Base-by-base conservation (phyloP, 2,113 vertebrate genomes). In the Vidua chalybeata region DNA sequence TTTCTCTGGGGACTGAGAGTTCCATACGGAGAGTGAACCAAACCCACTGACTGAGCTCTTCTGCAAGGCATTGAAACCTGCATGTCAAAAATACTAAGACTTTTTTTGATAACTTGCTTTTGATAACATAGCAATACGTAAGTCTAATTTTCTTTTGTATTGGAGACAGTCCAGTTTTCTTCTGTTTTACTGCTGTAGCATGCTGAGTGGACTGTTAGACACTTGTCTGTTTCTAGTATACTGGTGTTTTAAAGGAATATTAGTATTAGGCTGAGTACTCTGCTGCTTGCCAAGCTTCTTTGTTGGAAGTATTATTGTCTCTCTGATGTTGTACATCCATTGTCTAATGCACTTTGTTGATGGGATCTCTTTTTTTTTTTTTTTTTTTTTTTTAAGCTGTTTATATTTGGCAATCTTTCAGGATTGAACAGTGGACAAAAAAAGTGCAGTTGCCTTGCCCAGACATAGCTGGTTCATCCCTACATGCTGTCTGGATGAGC, bases 271-370 rank as follows among this genome's bases (percentile, higher is more conserved):
- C 72, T 88, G 90, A 94, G 82, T 90, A 91, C 48, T 66, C 41
- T 90, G 39, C 33, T 94, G 90, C 74, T 84, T 87, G 91, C 91
- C 87, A 95, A 83, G 78, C 39, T 77, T 81, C 26, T 89, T 41
- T 1, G 0, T 48, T 80, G 72, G 24, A 90, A 84, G 26, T 87
- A 87, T 76, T 93, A 43, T 89, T 66, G 67, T 84, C 86, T 79
- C 33, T 88, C 72, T 86, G 85, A 80, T 91, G 72, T 88, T 74
- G 59, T 31, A 39, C 4, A 39, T 92, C 55, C n/a, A 51, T 61
- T 90, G 75, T 55, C 71, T 97, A 94, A 95, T 95, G 74, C 48
- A 92, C 35, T 94, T 90, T 43, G 61, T 39, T 87, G 77, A 89
- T 86, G 61, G 35, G 14, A 73, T 91, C 15, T 66, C 13, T 67